Conservation (phyloP, 1,140 invertebrate species). For the Lamellibrachia luymesi region DNA sequence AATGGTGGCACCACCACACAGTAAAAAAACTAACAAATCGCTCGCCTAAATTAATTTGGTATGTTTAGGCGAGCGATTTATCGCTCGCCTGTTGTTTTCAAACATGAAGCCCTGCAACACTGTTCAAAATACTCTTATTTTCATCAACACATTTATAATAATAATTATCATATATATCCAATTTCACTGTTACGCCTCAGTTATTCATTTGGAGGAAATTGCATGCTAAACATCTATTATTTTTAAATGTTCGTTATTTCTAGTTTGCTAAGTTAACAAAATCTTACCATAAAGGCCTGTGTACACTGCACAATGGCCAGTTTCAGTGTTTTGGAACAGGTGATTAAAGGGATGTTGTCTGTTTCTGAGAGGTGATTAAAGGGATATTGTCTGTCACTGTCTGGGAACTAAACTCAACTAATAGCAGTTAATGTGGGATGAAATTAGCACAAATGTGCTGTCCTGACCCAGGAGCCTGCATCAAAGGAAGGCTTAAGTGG, state of each 20-base stretch:
- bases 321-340: not conserved
- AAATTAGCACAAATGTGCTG: not conserved
- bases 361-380: not conserved
- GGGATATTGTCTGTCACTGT: not conserved
- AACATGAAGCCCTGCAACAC: not conserved
- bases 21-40: too few species aligned
- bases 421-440: not conserved
- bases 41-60: too few species aligned
- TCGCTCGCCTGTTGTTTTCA: not conserved
- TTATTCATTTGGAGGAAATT: not conserved
- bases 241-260: too few species aligned
- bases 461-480: not conserved
- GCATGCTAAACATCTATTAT: not conserved
- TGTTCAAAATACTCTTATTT: not conserved
- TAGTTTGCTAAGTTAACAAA: too few species aligned
- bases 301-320: not conserved
- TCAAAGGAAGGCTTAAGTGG: not conserved
- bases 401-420: not conserved
- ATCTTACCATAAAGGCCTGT: not conserved
- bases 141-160: not conserved
- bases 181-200: not conserved
- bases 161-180: not conserved
- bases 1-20: too few species aligned
- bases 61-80: too few species aligned
- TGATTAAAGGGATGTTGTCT: not conserved